phyloP scores from a whole-genome alignment of 1,140 invertebrate species.

The Drosophila equinoxialis region DNA sequence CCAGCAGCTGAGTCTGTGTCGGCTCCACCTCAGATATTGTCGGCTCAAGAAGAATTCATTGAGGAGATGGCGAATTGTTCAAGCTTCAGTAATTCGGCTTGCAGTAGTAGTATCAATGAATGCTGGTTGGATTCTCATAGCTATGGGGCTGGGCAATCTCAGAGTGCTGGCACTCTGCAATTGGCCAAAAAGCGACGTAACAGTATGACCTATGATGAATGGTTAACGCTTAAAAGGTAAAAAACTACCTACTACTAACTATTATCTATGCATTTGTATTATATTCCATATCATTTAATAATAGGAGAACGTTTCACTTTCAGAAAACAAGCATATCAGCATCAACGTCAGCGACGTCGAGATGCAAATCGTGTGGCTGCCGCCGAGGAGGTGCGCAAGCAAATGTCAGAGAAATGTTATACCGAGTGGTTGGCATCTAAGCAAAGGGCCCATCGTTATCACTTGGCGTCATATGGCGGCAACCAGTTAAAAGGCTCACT shows the following conservation, averaged over 20 bases:
- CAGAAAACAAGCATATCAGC: constrained; percentile 17
- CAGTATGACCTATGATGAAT: constrained; percentile 10
- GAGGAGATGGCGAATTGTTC: neutral
- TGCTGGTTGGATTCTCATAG: neutral
- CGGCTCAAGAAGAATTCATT: neutral
- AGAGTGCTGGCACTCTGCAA: no score
- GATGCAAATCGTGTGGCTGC: constrained; percentile 6
- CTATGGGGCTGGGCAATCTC: neutral
- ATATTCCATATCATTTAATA: neutral
- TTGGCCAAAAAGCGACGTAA: neutral
- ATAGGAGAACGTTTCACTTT: neutral
- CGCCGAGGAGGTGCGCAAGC: constrained; percentile 27
- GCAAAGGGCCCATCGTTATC: neutral
- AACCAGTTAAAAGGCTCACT: neutral
- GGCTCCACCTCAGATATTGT: no score
- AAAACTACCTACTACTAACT: no score
- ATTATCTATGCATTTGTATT: no score
- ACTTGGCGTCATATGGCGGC: neutral
- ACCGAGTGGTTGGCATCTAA: constrained; percentile 38
- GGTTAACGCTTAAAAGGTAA: constrained; percentile 11
- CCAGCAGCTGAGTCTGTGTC: no score
- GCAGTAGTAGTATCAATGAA: neutral
- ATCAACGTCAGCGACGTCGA: constrained; percentile 12
- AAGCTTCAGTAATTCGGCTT: neutral
- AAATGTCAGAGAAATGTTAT: constrained; percentile 30